Conservation (phyloP, 2,888 invertebrate species). For the Eupeodes latifasciatus region DNA sequence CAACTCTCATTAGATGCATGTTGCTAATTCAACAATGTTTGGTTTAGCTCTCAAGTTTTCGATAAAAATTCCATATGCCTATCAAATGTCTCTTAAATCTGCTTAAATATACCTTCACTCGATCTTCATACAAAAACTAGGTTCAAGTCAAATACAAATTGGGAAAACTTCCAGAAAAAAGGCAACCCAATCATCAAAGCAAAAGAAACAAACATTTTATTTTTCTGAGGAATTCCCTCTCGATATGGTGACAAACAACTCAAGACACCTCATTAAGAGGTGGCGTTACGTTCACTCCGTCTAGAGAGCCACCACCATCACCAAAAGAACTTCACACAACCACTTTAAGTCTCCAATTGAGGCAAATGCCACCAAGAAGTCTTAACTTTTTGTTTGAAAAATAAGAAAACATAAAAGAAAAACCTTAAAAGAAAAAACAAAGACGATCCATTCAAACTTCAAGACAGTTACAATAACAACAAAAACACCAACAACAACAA, state of each 20-base stretch:
- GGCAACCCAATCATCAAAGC: background rate
- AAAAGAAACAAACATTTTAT: slow-evolving; percentile 15
- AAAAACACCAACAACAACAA: background rate
- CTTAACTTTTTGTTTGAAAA: slow-evolving; percentile 40
- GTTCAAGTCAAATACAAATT: slow-evolving; percentile 25
- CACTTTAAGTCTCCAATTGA: slow-evolving; percentile 64
- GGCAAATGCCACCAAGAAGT: slow-evolving; percentile 74
- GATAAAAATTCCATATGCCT: background rate
- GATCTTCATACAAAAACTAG: slow-evolving; percentile 14
- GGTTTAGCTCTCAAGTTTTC: no score
- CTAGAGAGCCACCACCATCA: slow-evolving; percentile 48
- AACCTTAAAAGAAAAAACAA: slow-evolving; percentile 38
- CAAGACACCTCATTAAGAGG: slow-evolving; percentile 73
- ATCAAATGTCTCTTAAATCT: slow-evolving; percentile 32
- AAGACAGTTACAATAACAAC: slow-evolving; percentile 49
- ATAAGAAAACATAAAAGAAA: background rate
- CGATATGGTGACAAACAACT: slow-evolving; percentile 69
- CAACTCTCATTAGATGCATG: no score
- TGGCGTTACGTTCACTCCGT: slow-evolving; percentile 75
- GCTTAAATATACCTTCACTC: slow-evolving; percentile 23
- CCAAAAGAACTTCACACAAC: slow-evolving; percentile 37
- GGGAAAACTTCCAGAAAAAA: slow-evolving; percentile 2
- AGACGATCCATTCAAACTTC: slow-evolving; percentile 50
- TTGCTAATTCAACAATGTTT: no score
- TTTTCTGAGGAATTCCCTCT: slow-evolving; percentile 63